These are phyloP conservation scores for Tetrapedia diversipes DNA, from an alignment of 2,888 invertebrate genomes.

Conservation along the genomic window DNA sequence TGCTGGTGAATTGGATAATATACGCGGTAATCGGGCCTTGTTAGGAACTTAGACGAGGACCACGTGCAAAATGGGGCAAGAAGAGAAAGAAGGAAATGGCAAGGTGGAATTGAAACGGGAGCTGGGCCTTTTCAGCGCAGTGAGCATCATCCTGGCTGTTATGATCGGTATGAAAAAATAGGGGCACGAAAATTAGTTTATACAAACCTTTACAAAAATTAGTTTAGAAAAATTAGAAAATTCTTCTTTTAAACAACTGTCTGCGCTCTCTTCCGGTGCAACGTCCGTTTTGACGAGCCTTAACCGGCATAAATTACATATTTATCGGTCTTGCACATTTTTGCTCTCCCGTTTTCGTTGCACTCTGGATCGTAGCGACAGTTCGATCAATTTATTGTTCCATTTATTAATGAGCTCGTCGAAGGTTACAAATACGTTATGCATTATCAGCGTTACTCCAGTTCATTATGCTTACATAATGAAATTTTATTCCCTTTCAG, in stretches of 20 bases:
- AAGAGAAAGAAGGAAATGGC: slow-evolving; percentile 40
- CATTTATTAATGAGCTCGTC: not conserved
- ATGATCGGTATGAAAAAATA: slow-evolving; percentile 88
- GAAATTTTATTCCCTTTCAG: slow-evolving; percentile 2
- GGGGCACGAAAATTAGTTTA: not conserved
- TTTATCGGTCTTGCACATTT: not conserved
- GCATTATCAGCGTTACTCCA: slow-evolving; percentile 28
- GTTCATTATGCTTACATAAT: slow-evolving; percentile 24
- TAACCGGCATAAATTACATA: not conserved
- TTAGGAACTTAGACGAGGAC: not conserved
- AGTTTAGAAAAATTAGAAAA: no score
- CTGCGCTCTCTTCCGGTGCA: not conserved
- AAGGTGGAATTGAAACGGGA: slow-evolving; percentile 88
- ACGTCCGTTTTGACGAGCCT: not conserved
- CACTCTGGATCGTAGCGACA: not conserved
- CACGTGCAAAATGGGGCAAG: slow-evolving; percentile 50
- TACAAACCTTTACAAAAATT: no score
- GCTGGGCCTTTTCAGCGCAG: slow-evolving; percentile 91
- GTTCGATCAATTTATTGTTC: not conserved
- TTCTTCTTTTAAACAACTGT: no score
- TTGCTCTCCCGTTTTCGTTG: not conserved
- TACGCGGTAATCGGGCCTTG: slow-evolving; percentile 12
- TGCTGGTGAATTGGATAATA: slow-evolving; percentile 29
- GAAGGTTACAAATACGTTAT: not conserved
- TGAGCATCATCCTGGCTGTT: slow-evolving; percentile 92